Base-by-base conservation (phyloP, 2,888 invertebrate species). In the Ommatoiulus sabulosus region DNA sequence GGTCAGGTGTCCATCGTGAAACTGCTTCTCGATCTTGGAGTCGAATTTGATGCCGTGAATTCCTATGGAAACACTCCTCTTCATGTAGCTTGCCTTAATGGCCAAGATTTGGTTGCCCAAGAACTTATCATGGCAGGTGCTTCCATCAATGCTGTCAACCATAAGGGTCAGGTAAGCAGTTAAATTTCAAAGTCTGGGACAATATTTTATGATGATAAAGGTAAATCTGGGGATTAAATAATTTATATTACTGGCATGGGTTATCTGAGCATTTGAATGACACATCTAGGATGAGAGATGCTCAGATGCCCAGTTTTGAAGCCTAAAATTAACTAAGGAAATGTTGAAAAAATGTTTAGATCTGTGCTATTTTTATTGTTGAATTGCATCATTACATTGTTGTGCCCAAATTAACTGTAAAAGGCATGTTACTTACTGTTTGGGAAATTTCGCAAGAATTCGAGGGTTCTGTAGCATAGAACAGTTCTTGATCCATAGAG, bases 51-150 rank as follows among this genome's bases (percentile, higher is more conserved):
- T 90, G 93, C 94, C 1, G 93, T 93, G 84, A 95, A 95, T 90
- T 92, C 93, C 4, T 94, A 93, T 90, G 95, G 95, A 35, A 95
- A 95, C 91, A 94, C 94, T 0, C 94, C 94, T 0, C 90, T 94
- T 52, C 94, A 95, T 91, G 93, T 95, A 52, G 94, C 95, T 3
- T 95, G 95, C 91, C 92, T 95, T 87, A 94, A 95, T 90, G 95
- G 95, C 3, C 94, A 94, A 90, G 93, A 94, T 84, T 92, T 93
- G 8, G 94, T 94, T 0, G 94, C 94, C 87, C 92, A 93, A 52
- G 94, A 94, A 89, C 93, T 95, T 72, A 92, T 94, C 17, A 91
- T 91, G 48, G 93, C 93, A 88, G 92, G 93, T 24, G 94, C 94
- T 3, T 92, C 94, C 90, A 92, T 94, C 86, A 93, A 94, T 91